Conservation (phyloP, 2,888 invertebrate genomes). For the Uropetala carovei region DNA sequence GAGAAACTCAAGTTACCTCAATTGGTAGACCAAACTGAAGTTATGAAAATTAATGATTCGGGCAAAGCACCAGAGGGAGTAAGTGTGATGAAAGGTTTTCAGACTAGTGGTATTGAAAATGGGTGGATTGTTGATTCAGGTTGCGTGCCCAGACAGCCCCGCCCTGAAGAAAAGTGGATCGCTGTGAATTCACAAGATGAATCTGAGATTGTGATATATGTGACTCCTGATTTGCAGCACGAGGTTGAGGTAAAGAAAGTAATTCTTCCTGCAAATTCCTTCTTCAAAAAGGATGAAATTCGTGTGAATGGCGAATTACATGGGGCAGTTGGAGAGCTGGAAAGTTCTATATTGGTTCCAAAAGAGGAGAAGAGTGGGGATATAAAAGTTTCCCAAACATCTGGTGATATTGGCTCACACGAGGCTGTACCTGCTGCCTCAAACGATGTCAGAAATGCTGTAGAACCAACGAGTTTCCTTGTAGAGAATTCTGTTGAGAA, state of each 20-base stretch:
- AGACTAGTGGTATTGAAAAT: conserved; percentile 1
- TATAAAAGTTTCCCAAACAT: not conserved
- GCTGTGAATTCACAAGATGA: not conserved
- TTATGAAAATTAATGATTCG: not conserved
- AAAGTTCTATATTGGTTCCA: not conserved
- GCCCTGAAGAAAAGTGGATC: conserved; percentile 36
- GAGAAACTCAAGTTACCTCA: not conserved
- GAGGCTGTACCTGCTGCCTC: not conserved
- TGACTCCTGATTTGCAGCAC: conserved; percentile 6
- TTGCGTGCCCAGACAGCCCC: not conserved
- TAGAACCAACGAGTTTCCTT: not conserved
- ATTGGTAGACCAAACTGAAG: not conserved
- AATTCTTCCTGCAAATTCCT: not conserved
- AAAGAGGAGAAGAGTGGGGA: not conserved
- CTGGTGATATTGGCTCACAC: not conserved
- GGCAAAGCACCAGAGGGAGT: not conserved
- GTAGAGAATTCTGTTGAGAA: conserved; percentile 30
- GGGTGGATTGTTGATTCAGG: conserved; percentile 40
- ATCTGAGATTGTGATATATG: conserved; percentile 57
- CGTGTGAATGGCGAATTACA: not conserved
- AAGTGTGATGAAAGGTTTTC: not conserved
- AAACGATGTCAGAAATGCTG: not conserved
- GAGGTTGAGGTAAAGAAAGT: conserved; percentile 9
- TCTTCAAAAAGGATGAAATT: conserved; percentile 42
- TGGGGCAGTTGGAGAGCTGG: not conserved